These are phyloP conservation scores for Holothuria glaberrima DNA, from an alignment of 35 echinoderm and acorn worm genomes.

Conservation along the genomic window DNA sequence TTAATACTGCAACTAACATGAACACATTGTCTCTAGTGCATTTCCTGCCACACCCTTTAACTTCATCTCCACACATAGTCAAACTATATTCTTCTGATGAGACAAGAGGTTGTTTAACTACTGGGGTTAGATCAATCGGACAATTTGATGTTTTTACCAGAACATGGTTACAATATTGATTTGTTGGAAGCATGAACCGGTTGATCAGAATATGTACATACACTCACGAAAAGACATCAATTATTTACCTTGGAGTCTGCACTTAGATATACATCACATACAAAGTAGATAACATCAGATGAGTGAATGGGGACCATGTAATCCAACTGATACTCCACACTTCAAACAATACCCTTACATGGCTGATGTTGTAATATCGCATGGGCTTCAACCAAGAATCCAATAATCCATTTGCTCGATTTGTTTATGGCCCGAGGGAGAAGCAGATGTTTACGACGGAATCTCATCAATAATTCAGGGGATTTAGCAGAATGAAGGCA, in stretches of 20 bases:
- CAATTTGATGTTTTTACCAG: too few relatives aligned
- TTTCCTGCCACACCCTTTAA: too few relatives aligned
- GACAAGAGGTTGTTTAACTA: too few relatives aligned
- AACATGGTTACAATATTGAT: too few relatives aligned
- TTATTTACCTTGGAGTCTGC: slow-evolving; percentile 1
- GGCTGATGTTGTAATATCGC: neutral
- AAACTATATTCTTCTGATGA: too few relatives aligned
- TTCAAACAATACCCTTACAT: neutral
- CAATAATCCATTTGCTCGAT: too few relatives aligned
- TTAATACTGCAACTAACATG: too few relatives aligned
- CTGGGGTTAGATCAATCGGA: too few relatives aligned
- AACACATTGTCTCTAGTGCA: too few relatives aligned
- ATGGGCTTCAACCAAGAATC: too few relatives aligned
- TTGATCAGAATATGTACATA: neutral
- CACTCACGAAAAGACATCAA: slow-evolving; percentile 10
- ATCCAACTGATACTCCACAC: slow-evolving; percentile 13
- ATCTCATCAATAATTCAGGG: slow-evolving; percentile 34
- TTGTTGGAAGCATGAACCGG: too few relatives aligned
- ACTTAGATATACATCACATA: neutral
- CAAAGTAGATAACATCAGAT: slow-evolving; percentile 10
- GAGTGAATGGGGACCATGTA: neutral
- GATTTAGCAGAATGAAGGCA: slow-evolving; percentile 17
- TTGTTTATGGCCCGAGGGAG: neutral
- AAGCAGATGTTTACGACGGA: slow-evolving; percentile 20
- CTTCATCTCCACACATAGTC: too few relatives aligned